Percentiles rank a stretch among this genome's conserved stretches.
phyloP scores from a whole-genome alignment of 2,888 invertebrate genomes.

The Eupithecia subumbrata region DNA sequence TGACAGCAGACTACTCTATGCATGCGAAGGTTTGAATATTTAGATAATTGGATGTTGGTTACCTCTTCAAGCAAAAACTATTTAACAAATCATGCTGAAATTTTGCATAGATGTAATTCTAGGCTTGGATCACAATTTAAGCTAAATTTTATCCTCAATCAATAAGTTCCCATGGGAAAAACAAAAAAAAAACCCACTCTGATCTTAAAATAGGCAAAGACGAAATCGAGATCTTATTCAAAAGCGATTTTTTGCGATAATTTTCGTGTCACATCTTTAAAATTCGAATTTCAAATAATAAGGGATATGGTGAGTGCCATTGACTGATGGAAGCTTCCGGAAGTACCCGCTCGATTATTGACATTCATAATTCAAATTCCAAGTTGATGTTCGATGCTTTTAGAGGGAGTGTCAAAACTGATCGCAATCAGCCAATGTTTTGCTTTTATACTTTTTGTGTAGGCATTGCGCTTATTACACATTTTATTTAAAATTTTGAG shows the following conservation, averaged over 20 bases:
- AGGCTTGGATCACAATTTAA: background rate
- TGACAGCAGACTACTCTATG: no score
- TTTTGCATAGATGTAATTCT: background rate
- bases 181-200: background rate
- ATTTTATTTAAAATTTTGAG: background rate
- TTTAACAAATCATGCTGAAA: no score
- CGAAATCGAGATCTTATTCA: background rate
- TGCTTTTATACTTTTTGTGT: background rate
- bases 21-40: background rate
- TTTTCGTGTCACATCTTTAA: conserved; percentile 27
- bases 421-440: conserved; percentile 4
- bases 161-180: background rate
- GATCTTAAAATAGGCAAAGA: background rate
- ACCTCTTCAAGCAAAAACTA: background rate
- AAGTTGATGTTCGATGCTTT: conserved; percentile 1
- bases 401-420: background rate
- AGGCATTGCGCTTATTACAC: background rate
- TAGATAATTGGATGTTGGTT: background rate
- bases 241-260: background rate
- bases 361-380: conserved; percentile 35
- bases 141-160: background rate
- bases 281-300: conserved; percentile 33
- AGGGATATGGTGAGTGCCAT: conserved; percentile 40
- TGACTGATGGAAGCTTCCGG: conserved; percentile 41
- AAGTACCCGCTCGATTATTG: conserved; percentile 39